These are phyloP conservation scores for Drosophila mayri DNA, from an alignment of 1,140 invertebrate species.

Conservation along the genomic window DNA sequence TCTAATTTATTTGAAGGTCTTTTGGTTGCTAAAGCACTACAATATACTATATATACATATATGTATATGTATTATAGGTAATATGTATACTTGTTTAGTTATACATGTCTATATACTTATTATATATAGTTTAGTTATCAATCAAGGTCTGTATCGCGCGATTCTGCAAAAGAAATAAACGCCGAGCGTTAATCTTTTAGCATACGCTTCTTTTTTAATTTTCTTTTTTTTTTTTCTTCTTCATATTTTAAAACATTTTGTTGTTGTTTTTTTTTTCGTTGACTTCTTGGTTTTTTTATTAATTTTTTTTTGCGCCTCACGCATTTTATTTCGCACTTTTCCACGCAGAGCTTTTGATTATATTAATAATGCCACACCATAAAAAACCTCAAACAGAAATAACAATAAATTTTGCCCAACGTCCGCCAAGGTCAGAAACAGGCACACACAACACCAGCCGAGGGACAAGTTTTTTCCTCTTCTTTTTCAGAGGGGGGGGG, in stretches of 20 bases:
- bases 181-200: conserved; percentile 49
- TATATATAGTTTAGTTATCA: conserved; percentile 59
- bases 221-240: conserved; percentile 15
- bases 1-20: conserved; percentile 50
- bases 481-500: neutral
- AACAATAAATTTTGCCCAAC: conserved; percentile 54
- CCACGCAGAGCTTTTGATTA: conserved; percentile 46
- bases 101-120: neutral
- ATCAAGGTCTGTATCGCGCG: conserved; percentile 71
- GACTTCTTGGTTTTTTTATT: conserved; percentile 6
- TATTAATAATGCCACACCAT: conserved; percentile 59
- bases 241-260: conserved; percentile 19
- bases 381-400: conserved; percentile 48
- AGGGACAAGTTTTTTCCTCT: conserved; percentile 13
- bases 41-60: conserved; percentile 12
- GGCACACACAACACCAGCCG: conserved; percentile 2
- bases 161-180: conserved; percentile 59
- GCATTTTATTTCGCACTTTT: conserved; percentile 66
- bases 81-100: neutral
- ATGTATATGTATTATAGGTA: no score
- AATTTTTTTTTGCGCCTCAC: conserved; percentile 38
- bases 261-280: conserved; percentile 20
- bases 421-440: conserved; percentile 41
- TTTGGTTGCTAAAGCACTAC: conserved; percentile 32
- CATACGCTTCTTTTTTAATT: conserved; percentile 11